Percentiles rank a stretch among this genome's conserved stretches.
These are phyloP conservation scores for Neuroterus valhalla DNA, from an alignment of 1,140 invertebrate species.

Conservation along the genomic window DNA sequence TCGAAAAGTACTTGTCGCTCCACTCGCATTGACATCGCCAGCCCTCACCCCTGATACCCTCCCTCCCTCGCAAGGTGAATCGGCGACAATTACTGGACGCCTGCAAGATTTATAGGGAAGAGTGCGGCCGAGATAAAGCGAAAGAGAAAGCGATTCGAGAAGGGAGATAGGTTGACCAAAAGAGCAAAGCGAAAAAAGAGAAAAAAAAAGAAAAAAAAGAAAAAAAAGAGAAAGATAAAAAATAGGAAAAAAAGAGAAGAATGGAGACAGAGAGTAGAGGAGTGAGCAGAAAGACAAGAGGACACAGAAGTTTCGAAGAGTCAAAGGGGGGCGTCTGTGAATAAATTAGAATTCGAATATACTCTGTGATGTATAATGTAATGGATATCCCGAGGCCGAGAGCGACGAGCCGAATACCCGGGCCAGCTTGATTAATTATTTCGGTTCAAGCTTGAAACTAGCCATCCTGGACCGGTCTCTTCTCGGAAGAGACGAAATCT, in stretches of 20 bases:
- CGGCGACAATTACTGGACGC: constrained; percentile 31
- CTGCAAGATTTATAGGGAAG: constrained; percentile 18
- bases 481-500: constrained; percentile 58
- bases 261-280: constrained; percentile 11
- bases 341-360: constrained; percentile 74
- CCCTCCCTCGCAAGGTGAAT: constrained; percentile 13
- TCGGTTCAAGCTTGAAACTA: constrained; percentile 65
- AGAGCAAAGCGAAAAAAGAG: constrained; percentile 17
- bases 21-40: constrained; percentile 28
- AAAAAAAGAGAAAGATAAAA: constrained; percentile 33
- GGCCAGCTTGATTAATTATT: constrained; percentile 71
- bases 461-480: constrained; percentile 52
- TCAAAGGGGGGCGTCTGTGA: constrained; percentile 55
- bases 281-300: constrained; percentile 30
- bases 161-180: constrained; percentile 8
- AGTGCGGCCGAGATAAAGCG: constrained; percentile 37
- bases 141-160: constrained; percentile 34
- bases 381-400: constrained; percentile 65
- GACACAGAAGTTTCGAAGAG: constrained; percentile 54
- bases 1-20: constrained; percentile 31
- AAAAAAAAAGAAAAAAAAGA: constrained; percentile 9
- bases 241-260: constrained; percentile 12
- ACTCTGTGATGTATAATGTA: constrained; percentile 72
- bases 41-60: not conserved
- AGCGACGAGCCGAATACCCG: constrained; percentile 36